phyloP scores from a whole-genome alignment of 2,888 invertebrate species.

The Cephus pulcher region DNA sequence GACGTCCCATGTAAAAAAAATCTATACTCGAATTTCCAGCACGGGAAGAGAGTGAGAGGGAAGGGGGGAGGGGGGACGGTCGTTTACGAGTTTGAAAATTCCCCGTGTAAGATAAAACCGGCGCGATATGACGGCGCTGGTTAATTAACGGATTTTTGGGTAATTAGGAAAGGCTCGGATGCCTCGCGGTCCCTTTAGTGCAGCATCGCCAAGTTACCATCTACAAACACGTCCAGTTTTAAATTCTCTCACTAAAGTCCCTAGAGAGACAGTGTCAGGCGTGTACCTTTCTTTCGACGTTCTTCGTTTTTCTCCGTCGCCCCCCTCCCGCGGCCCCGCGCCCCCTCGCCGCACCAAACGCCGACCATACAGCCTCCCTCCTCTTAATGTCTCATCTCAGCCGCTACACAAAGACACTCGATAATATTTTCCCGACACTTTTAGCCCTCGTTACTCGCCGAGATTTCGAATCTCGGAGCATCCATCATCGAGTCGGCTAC shows the following conservation, averaged over 20 bases:
- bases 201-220: constrained; percentile 30
- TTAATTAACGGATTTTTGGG: constrained; percentile 46
- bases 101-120: background rate
- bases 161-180: constrained; percentile 32
- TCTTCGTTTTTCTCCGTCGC: constrained; percentile 14
- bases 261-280: background rate
- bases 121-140: constrained; percentile 8
- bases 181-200: constrained; percentile 16
- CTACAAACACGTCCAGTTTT: too few species aligned
- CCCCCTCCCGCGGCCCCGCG: background rate
- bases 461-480: background rate
- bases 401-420: background rate
- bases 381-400: too few species aligned
- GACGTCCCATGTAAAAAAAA: too few species aligned
- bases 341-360: constrained; percentile 1
- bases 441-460: constrained; percentile 1
- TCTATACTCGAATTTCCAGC: too few species aligned
- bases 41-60: too few species aligned
- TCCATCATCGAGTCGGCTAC: background rate
- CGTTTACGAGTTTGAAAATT: too few species aligned
- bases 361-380: background rate
- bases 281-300: background rate
- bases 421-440: constrained; percentile 4
- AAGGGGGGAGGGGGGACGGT: too few species aligned
- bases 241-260: too few species aligned